Evolutionary conservation across 2,888 invertebrate genomes (phyloP), one percentile per base, ranked within the genome.

Genomic region (Parnassius orleans): DNA sequence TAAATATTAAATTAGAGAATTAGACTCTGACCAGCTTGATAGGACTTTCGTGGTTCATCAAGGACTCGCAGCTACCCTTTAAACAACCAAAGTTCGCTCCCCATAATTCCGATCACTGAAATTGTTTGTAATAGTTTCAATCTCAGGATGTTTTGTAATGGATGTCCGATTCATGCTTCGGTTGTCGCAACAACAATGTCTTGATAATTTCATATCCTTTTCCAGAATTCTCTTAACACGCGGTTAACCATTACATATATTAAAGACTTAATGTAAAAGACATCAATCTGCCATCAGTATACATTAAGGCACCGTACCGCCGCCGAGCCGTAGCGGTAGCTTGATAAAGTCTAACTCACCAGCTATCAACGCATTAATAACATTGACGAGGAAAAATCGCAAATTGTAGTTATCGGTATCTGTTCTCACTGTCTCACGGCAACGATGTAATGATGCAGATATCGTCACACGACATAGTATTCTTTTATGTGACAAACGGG

Each of bases 371-470:
- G 64, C 81, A 83, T 85, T 86, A 85, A 83, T 86, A 84, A 83
- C 73, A 75, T 76, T 80, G 81, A 81, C 82, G 75, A 74, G 79
- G 80, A 87, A 87, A 88, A 87, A 88, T 86, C 79, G 77, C 75
- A 70, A 67, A 70, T 74, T 78, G 74, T 75, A 73, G 73, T 73
- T 73, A 76, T 76, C 67, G 68, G 65, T n/a, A 66, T 57, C 62
- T 64, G 79, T 79, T 76, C 76, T 73, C 86, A 73, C 75, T 78
- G 63, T 19, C 41, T n/a, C 47, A 66, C 71, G 71, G 14, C 12
- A 48, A 11, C 9, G 11, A 3, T 43, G 43, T 11, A 9, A 11
- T 10, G 33, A 33, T 5, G 33, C 33, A 33, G 5, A 33, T 7
- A 33, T 33, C 33, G 5, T 33, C 33, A 33, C 33, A 33, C 5